Evolutionary conservation across 1,140 invertebrate genomes (phyloP).

Genomic region (Pararge aegeria): DNA sequence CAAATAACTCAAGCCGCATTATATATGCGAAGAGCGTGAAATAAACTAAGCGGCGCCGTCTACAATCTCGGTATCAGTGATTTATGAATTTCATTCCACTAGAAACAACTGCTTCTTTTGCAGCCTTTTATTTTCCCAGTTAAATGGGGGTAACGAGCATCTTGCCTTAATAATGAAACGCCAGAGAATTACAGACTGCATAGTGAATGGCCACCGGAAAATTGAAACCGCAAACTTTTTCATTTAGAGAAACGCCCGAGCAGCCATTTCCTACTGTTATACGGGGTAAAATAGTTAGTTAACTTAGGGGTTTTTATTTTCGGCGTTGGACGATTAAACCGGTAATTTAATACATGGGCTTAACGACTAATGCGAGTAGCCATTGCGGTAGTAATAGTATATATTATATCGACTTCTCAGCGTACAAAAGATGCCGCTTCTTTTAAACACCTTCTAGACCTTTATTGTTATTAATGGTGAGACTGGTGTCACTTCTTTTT

Average conservation of each 20-base stretch:
- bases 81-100: conserved; percentile 68
- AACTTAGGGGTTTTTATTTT: background rate
- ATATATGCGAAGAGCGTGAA: conserved; percentile 56
- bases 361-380: no score
- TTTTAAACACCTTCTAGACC: no score
- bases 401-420: no score
- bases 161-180: conserved; percentile 58
- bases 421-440: no score
- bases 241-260: conserved; percentile 34
- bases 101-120: conserved; percentile 52
- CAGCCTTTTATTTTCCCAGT: conserved; percentile 40
- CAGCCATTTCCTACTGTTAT: conserved; percentile 20
- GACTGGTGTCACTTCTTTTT: no score
- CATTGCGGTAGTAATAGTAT: no score
- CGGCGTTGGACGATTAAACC: background rate
- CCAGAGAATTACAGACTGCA: conserved; percentile 53
- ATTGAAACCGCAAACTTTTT: conserved; percentile 62
- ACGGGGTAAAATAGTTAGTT: conserved; percentile 11
- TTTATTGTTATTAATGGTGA: no score
- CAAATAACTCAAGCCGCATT: conserved; percentile 22
- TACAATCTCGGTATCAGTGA: conserved; percentile 57
- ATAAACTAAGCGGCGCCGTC: conserved; percentile 56
- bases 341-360: no score
- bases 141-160: conserved; percentile 61
- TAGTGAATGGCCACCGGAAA: conserved; percentile 48